phyloP scores from a whole-genome alignment of 2,113 vertebrate genomes.

The Ctenomys sociabilis region DNA sequence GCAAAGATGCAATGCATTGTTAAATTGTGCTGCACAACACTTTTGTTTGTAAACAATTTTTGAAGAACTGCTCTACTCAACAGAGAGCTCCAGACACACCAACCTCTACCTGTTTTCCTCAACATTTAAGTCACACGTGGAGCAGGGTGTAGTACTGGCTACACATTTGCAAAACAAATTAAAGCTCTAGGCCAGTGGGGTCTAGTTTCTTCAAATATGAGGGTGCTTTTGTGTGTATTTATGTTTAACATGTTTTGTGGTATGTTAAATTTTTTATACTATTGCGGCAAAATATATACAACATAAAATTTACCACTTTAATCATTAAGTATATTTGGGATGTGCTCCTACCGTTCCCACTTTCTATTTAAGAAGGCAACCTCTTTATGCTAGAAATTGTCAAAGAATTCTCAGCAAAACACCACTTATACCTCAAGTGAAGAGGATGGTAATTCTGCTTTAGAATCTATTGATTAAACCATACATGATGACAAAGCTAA shows the following conservation, averaged over 20 bases:
- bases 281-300: not conserved
- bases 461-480: not conserved
- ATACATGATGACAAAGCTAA: not conserved
- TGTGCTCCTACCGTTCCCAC: not conserved
- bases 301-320: not conserved
- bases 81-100: not conserved
- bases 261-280: not conserved
- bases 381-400: not conserved
- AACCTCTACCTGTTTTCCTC: too few species aligned
- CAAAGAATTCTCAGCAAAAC: not conserved
- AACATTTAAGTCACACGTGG: not conserved
- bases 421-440: not conserved
- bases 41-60: not conserved
- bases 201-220: conserved; percentile 14
- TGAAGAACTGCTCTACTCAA: too few species aligned
- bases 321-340: not conserved
- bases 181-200: not conserved
- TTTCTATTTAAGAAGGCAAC: not conserved
- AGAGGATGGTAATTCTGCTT: not conserved
- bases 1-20: not conserved
- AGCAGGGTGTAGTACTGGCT: not conserved
- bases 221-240: not conserved
- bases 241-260: not conserved
- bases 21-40: too few species aligned
- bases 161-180: not conserved